Percentiles rank a stretch among this genome's conserved stretches.
Conservation (phyloP, 2,888 invertebrate genomes). For the Nematopogon swammerdamellus region DNA sequence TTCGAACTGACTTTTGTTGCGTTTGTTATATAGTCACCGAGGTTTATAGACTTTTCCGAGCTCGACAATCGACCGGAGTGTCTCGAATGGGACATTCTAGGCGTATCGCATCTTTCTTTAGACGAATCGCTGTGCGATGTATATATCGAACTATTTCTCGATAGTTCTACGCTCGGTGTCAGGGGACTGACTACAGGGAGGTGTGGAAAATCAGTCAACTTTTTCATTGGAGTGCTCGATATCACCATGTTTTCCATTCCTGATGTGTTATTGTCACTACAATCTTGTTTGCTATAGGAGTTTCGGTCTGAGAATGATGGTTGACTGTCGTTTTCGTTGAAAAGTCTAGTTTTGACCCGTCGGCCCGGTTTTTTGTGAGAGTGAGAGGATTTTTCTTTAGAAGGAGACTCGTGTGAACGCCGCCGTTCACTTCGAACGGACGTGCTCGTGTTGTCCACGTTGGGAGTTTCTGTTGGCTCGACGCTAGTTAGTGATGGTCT, state of each 20-base stretch:
- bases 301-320: slow-evolving; percentile 12
- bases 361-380: slow-evolving; percentile 19
- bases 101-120: slow-evolving; percentile 33
- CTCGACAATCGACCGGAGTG: slow-evolving; percentile 18
- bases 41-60: slow-evolving; percentile 27
- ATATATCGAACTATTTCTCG: slow-evolving; percentile 14
- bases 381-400: slow-evolving; percentile 23
- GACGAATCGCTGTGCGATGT: slow-evolving; percentile 6
- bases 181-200: slow-evolving; percentile 28
- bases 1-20: slow-evolving; percentile 30
- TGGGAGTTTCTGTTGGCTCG: slow-evolving; percentile 22
- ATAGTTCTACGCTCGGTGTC: slow-evolving; percentile 19
- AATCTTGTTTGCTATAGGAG: slow-evolving; percentile 21
- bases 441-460: slow-evolving; percentile 24
- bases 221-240: slow-evolving; percentile 41
- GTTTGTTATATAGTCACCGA: slow-evolving; percentile 35
- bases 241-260: slow-evolving; percentile 28
- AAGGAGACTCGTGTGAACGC: slow-evolving; percentile 33
- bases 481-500: slow-evolving; percentile 39
- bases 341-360: slow-evolving; percentile 40
- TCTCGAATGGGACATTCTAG: slow-evolving; percentile 23
- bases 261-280: slow-evolving; percentile 30
- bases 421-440: slow-evolving; percentile 22
- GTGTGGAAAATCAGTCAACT: slow-evolving; percentile 24
- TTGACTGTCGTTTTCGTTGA: slow-evolving; percentile 21